These are phyloP conservation scores for Myanophis thanlyinensis DNA, from an alignment of 2,113 vertebrate genomes.

Conservation along the genomic window DNA sequence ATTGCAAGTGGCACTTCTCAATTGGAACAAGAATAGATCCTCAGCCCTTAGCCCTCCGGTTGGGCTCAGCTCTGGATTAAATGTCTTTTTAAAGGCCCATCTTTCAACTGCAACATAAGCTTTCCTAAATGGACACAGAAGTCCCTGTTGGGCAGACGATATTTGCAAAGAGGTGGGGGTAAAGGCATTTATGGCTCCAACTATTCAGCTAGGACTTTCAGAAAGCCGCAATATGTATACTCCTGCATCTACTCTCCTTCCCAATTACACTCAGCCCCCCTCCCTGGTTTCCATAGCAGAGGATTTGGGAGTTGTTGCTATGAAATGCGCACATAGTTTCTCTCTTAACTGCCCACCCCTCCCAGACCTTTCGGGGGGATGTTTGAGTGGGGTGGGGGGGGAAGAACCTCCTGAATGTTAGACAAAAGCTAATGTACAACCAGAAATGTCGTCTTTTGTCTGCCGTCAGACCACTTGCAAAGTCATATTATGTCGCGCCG, in stretches of 20 bases:
- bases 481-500: slow-evolving; percentile 80
- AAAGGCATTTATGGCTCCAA: slow-evolving; percentile 47
- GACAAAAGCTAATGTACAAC: slow-evolving; percentile 78
- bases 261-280: slow-evolving; percentile 62
- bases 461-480: slow-evolving; percentile 80
- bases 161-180: too few species aligned
- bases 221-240: slow-evolving; percentile 69
- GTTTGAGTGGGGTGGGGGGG: slow-evolving; percentile 52
- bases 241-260: slow-evolving; percentile 67
- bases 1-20: background rate
- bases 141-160: slow-evolving; percentile 38
- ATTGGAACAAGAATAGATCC: background rate
- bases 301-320: slow-evolving; percentile 83
- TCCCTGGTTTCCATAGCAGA: slow-evolving; percentile 78
- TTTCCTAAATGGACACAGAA: background rate
- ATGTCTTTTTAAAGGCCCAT: background rate
- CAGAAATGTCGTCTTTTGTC: slow-evolving; percentile 87
- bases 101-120: background rate
- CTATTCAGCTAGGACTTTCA: slow-evolving; percentile 59
- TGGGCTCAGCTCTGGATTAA: too few species aligned
- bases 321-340: slow-evolving; percentile 85
- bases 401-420: slow-evolving; percentile 78
- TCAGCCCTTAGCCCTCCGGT: background rate
- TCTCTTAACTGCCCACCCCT: slow-evolving; percentile 21
- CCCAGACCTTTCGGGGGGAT: slow-evolving; percentile 67